Evolutionary conservation across 2,888 invertebrate genomes (phyloP), one percentile per base, ranked within the genome.

Genomic region (Congeria kusceri): DNA sequence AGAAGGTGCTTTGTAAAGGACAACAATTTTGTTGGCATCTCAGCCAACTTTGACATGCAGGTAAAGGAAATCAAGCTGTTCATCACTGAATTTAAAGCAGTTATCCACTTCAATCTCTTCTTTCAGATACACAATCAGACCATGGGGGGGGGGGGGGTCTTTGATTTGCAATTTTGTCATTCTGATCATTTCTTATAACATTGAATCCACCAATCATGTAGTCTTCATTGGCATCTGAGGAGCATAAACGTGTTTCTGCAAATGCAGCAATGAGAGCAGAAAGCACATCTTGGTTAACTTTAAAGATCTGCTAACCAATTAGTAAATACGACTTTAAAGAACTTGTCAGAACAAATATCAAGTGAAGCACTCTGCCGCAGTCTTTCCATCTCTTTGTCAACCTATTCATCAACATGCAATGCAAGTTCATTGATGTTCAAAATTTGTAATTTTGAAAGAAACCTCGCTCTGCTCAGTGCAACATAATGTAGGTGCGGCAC

Each of bases 401-500:
- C 81, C 44, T 66, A 61, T 29, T 74, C 71, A 67, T 77, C 77
- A 39, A 67, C 68, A 39, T 29, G 27, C 11, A 81, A 32, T 13
- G 67, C 72, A 25, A 69, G 49, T 32, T 76, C 67, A 73, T 82
- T 78, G 29, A 82, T 69, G 62, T 82, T 68, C 15, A 82, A 27
- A 53, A 82, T 79, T 20, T 79, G 66, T 23, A 82, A 56, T 13
- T 72, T 65, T 65, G 64, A 25, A n/a, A 78, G 32, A 15, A 74
- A 75, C 27, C 68, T 66, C 23, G 77, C 79, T 62, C 80, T 56
- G 32, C 72, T 75, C 13, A 80, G 32, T 27, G 75, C 80, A 67
- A 80, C 80, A 75, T 80, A 83, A 27, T 80, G 77, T 13, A 77
- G 57, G 58, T 80, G 80, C 25, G 77, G 77, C 32, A 74, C 65